Base-by-base conservation (phyloP, 2,888 invertebrate species). In the Biston betularia region DNA sequence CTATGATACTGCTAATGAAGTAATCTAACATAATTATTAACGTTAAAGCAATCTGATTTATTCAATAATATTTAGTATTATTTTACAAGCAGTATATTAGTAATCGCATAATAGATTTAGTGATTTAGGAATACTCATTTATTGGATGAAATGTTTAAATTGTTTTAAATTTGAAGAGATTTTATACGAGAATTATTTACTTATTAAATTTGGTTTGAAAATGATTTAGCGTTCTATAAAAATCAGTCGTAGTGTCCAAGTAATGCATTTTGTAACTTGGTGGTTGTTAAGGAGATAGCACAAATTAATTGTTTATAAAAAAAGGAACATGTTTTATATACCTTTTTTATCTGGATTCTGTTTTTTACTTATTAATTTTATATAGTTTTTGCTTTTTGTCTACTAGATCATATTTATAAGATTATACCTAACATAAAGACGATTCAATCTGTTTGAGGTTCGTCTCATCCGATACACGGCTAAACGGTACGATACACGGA, bases 61-160 rank as follows among this genome's bases (percentile, higher is more conserved):
- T 66, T 64, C 49, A 64, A 65, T 44, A n/a, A 35, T n/a, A 45
- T n/a, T 45, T n/a, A 24, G 6, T 49, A 38, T 24, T 61, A 34
- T 53, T 58, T 64, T 49, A 56, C 49, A 58, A 56, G 44, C 45
- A 33, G 49, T 61, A 48, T 64, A 65, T 38, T 49, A 54, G 12
- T 52, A 60, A 54, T 61, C 49, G 67, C 63, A 65, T 69, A 69
- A 59, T 71, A 61, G 46, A 42, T 0, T 49, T n/a, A 62, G 65
- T 48, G 59, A 55, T 42, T 14, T 63, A 71, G 57, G 52, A 70
- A 70, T 68, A 72, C 68, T 72, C 72, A 68, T 60, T 40, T 54
- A 53, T 59, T 68, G 46, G 56, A 35, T 49, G 14, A 53, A 61
- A 55, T 0, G 33, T 57, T 9, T 6, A 33, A 57, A 35, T 49